Percentiles rank a stretch among this genome's conserved stretches.
Evolutionary conservation across 2,113 vertebrate genomes (phyloP).

Genomic region (Callorhinus ursinus): DNA sequence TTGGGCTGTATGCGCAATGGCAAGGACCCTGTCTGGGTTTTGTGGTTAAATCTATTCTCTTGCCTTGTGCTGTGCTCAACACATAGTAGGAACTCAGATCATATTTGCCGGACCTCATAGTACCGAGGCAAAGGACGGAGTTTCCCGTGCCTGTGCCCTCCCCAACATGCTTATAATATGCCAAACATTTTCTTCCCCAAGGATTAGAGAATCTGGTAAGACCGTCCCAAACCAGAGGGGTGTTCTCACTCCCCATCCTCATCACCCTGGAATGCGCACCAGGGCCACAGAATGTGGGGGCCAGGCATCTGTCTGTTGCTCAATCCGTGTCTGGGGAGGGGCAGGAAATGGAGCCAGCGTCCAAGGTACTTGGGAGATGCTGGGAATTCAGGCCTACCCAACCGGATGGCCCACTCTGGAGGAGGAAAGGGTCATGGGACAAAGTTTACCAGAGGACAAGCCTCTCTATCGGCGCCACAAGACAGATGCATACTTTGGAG

Average conservation of each 20-base stretch:
- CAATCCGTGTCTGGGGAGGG: background rate
- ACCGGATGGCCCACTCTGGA: constrained; percentile 47
- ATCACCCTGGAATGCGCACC: background rate
- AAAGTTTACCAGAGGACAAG: constrained; percentile 60
- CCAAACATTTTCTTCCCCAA: background rate
- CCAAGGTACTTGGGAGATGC: constrained; percentile 51
- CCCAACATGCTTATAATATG: no score
- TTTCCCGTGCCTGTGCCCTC: rapidly evolving
- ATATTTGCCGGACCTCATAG: background rate
- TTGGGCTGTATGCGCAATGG: background rate
- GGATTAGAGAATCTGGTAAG: background rate
- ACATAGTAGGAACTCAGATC: background rate
- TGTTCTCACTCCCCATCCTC: background rate
- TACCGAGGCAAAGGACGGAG: background rate
- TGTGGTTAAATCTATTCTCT: background rate
- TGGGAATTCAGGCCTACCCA: constrained; percentile 37
- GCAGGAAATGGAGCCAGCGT: constrained; percentile 49
- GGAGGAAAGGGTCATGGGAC: constrained; percentile 34
- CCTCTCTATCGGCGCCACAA: background rate
- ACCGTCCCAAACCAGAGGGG: background rate
- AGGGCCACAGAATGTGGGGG: background rate
- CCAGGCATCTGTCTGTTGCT: background rate
- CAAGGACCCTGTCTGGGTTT: background rate
- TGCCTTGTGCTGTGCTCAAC: background rate
- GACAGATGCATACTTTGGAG: background rate